These are phyloP conservation scores for Endomychus coccineus DNA, from an alignment of 2,888 invertebrate species.

Conservation along the genomic window DNA sequence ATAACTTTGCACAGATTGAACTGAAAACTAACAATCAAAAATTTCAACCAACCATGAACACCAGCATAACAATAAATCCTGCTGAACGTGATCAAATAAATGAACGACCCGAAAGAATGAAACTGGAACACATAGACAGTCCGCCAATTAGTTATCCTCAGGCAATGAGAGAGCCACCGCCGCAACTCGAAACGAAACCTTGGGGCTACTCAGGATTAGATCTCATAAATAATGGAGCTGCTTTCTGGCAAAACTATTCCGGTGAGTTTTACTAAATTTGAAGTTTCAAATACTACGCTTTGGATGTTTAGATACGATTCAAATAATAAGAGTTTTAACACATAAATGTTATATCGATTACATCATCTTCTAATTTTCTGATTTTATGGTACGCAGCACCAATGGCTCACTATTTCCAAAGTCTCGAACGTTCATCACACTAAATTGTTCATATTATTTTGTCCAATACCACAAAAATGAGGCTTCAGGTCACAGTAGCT, in stretches of 20 bases:
- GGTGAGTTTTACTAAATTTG: constrained; percentile 50
- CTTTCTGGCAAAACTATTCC: constrained; percentile 89
- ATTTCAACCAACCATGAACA: constrained; percentile 17
- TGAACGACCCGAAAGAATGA: constrained; percentile 29
- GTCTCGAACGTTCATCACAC: too few species aligned
- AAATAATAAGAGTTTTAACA: too few species aligned
- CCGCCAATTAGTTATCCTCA: constrained; percentile 26
- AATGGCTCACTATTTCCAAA: too few species aligned
- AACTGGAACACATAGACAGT: constrained; percentile 32
- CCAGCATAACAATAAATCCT: constrained; percentile 18
- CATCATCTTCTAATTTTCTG: too few species aligned
- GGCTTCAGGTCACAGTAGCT: too few species aligned
- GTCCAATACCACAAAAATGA: too few species aligned
- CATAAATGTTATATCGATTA: too few species aligned
- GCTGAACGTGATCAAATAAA: constrained; percentile 23
- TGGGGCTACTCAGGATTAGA: constrained; percentile 69
- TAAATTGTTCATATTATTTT: too few species aligned
- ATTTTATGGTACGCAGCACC: too few species aligned
- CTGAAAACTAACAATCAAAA: constrained; percentile 29
- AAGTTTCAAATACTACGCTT: constrained; percentile 1
- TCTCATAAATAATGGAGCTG: constrained; percentile 77
- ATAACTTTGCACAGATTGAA: constrained; percentile 31
- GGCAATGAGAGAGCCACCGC: constrained; percentile 26
- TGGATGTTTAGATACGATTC: constrained; percentile 13
- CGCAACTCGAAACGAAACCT: constrained; percentile 49